Evolutionary conservation across 2,888 invertebrate species (phyloP).

Genomic region (Proisotoma minuta): DNA sequence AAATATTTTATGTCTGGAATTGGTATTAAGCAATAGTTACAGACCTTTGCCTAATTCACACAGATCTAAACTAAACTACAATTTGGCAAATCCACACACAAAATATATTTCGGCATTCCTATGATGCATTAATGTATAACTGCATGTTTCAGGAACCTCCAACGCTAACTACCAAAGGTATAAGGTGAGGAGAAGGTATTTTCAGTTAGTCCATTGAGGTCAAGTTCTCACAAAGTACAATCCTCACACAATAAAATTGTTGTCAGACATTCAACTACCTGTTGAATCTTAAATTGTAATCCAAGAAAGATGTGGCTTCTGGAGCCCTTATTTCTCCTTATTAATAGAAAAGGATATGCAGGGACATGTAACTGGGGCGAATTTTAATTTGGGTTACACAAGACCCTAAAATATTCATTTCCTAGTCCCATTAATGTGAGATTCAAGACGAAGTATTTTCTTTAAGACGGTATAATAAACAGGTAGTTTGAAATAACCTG

Average conservation of each 20-base stretch:
- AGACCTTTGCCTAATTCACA: neutral
- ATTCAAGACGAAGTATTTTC: constrained; percentile 7
- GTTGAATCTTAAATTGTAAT: too few relatives aligned
- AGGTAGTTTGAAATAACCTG: constrained; percentile 8
- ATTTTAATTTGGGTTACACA: neutral
- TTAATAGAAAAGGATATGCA: neutral
- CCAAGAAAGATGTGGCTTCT: too few relatives aligned
- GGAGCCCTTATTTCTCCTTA: too few relatives aligned
- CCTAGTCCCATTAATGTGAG: too few relatives aligned
- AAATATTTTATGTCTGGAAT: neutral
- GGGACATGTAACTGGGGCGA: neutral
- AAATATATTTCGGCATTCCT: constrained; percentile 2
- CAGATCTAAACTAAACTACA: too few relatives aligned
- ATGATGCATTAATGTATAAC: neutral
- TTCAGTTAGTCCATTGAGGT: neutral
- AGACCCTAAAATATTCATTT: neutral
- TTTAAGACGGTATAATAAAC: neutral
- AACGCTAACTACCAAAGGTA: too few relatives aligned
- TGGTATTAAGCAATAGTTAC: too few relatives aligned
- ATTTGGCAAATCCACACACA: neutral
- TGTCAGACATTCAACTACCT: too few relatives aligned
- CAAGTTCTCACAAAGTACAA: constrained; percentile 8
- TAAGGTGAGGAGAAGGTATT: too few relatives aligned
- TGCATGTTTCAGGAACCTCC: constrained; percentile 9
- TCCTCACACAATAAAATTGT: neutral